Conservation (phyloP, 2,888 invertebrate species). For the Crematogaster levior region DNA sequence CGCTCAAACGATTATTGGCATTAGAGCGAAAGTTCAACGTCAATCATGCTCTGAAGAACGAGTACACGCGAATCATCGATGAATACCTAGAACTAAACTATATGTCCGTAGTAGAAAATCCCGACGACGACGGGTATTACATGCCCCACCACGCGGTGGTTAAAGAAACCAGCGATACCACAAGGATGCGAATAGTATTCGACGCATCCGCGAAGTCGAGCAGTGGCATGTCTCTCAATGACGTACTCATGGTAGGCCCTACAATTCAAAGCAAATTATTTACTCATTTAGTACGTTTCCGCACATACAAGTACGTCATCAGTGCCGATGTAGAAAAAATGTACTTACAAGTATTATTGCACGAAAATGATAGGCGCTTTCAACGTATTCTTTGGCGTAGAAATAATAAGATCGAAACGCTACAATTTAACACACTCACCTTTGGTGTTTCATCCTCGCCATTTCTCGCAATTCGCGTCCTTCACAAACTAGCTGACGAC, state of each 20-base stretch:
- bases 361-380: neutral
- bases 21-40: neutral
- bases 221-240: neutral
- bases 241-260: neutral
- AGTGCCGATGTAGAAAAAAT: neutral
- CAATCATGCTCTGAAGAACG: too few relatives aligned
- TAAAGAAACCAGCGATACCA: neutral
- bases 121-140: neutral
- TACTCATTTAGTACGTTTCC: neutral
- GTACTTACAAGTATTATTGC: neutral
- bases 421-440: neutral
- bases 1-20: neutral
- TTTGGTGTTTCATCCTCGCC: neutral
- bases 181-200: neutral
- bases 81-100: too few relatives aligned
- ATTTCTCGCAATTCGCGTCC: neutral
- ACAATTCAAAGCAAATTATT: neutral
- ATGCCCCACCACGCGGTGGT: neutral
- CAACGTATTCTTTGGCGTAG: neutral
- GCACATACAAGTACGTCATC: rapidly evolving
- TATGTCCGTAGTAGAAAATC: rapidly evolving
- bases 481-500: neutral
- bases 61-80: neutral
- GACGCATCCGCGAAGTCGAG: neutral
- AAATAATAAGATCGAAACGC: rapidly evolving